phyloP scores from a whole-genome alignment of 2,888 invertebrate genomes.

The Gastracanthus pulcherrimus region DNA sequence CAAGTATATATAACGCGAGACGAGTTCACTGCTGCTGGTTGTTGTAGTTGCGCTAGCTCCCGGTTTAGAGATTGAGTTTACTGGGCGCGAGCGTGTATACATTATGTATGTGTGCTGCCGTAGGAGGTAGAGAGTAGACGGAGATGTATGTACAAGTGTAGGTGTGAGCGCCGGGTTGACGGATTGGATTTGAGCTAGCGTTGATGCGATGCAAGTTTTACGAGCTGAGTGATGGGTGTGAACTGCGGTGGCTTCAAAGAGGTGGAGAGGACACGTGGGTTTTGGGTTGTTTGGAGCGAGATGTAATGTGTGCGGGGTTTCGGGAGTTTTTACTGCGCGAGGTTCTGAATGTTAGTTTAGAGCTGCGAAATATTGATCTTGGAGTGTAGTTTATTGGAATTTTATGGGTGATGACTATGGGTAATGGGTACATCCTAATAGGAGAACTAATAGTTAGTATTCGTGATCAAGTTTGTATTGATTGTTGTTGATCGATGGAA shows the following conservation, averaged over 20 bases:
- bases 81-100: neutral
- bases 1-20: neutral
- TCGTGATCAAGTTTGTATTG: too few species aligned
- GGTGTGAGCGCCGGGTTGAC: neutral
- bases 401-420: too few species aligned
- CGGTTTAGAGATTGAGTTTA: conserved; percentile 14
- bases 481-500: too few species aligned
- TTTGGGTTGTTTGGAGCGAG: too few species aligned
- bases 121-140: too few species aligned
- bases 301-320: neutral
- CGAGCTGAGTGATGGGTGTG: neutral
- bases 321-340: neutral
- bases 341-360: too few species aligned
- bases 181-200: neutral
- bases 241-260: neutral
- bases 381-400: neutral
- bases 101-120: neutral
- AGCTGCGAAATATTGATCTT: neutral
- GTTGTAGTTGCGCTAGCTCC: neutral
- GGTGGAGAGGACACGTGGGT: neutral
- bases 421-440: too few species aligned
- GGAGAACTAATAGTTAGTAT: too few species aligned
- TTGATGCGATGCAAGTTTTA: neutral
- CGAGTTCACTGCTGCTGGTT: neutral
- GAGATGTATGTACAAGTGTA: too few species aligned